Evolutionary conservation across 1,140 invertebrate species (phyloP).

Genomic region (Philaenus spumarius): DNA sequence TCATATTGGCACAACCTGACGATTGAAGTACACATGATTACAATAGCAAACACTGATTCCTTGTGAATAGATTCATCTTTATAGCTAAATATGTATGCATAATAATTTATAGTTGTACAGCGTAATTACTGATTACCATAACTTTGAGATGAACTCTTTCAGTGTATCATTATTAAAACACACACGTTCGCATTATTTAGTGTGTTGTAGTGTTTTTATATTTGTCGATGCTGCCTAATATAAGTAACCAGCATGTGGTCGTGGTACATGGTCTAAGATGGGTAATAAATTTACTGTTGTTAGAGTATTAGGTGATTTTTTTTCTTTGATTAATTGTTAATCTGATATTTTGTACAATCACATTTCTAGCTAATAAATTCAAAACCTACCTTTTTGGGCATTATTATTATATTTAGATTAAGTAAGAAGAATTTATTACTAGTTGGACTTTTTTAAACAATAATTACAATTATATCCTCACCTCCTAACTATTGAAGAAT

Average conservation of each 20-base stretch:
- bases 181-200: neutral
- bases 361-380: slow-evolving; percentile 21
- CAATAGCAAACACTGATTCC: too few species aligned
- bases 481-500: slow-evolving; percentile 5
- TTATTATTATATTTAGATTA: slow-evolving; percentile 20
- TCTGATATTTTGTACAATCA: neutral
- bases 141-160: too few species aligned
- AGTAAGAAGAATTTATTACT: slow-evolving; percentile 24
- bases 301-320: too few species aligned
- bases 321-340: too few species aligned
- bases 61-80: neutral
- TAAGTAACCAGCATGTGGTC: slow-evolving; percentile 4
- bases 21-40: too few species aligned
- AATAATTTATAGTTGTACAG: slow-evolving; percentile 12
- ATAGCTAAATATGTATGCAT: slow-evolving; percentile 13
- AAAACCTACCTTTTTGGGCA: slow-evolving; percentile 22
- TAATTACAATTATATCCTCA: slow-evolving; percentile 1
- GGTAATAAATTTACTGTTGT: too few species aligned
- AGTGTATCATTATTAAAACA: neutral
- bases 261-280: slow-evolving; percentile 12
- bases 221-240: slow-evolving; percentile 15
- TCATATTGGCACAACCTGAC: too few species aligned
- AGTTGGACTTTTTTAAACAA: slow-evolving; percentile 8
- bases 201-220: slow-evolving; percentile 13
- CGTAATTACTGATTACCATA: slow-evolving; percentile 3